Evolutionary conservation across 2,113 vertebrate species (phyloP), one percentile per base, ranked within the genome.

Genomic region (Megaceryle torquata): DNA sequence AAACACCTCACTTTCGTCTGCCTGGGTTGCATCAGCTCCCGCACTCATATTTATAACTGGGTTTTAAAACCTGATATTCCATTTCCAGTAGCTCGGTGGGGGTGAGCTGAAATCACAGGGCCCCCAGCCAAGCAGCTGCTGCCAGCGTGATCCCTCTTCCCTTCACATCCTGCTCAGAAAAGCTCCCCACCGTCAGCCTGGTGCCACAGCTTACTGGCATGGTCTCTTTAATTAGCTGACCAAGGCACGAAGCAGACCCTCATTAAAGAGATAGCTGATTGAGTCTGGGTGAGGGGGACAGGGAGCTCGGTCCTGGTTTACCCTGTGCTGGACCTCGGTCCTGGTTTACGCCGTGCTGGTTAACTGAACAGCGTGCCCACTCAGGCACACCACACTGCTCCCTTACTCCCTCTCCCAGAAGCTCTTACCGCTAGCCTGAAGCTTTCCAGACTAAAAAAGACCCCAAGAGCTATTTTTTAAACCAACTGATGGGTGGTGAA

Each of bases 91-190:
- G 96, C 97, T 97, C 41, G 1, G 61, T 18, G 80, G 75, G 82
- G 86, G 95, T 83, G 69, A 96, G 94, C 43, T 95, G 88, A 95
- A 94, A 6, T 68, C 74, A 44, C 95, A 80, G 94, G 97, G 96
- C 94, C 91, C 90, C 91, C 61, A 24, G 97, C 97, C 97, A 98
- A 97, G 97, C 97, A 98, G 97, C 97, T 98, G 97, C 97, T 97
- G 96, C 95, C 94, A 92, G 89, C n/a, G 3, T 97, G 97, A 97
- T 97, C 96, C 92, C 90, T 92, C 90, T 96, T 88, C 80, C 89
- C 94, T 89, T 92, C 87, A 95, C 96, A 96, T 97, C 95, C 96
- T 97, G 96, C 93, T 97, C 96, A 86, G 97, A 96, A 98, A 97
- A 98, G 95, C 95, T 96, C 87, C 67, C 79, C 74, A 96, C 96